Conservation (phyloP, 2,797 vertebrate genomes). For the Acanthurus leucopareius region DNA sequence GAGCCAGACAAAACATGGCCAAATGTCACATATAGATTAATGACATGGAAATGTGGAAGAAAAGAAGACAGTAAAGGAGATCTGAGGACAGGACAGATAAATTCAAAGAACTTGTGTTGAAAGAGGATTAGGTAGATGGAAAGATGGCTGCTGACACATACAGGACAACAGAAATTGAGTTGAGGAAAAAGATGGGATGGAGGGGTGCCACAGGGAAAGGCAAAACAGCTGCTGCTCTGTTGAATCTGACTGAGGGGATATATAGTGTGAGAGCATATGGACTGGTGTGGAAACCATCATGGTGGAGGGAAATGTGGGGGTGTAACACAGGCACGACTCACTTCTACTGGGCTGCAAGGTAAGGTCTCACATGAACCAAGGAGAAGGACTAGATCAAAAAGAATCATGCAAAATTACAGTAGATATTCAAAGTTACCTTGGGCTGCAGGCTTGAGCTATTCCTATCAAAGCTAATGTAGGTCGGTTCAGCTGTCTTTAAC, state of each 20-base stretch:
- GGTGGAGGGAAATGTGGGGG: slow-evolving; percentile 34
- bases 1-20: slow-evolving; percentile 39
- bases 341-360: slow-evolving; percentile 20
- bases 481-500: slow-evolving; percentile 36
- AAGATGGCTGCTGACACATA: slow-evolving; percentile 59
- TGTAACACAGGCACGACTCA: slow-evolving; percentile 31
- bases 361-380: slow-evolving; percentile 1
- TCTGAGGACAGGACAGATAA: slow-evolving; percentile 25
- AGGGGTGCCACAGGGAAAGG: slow-evolving; percentile 50
- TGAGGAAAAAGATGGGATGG: slow-evolving; percentile 57
- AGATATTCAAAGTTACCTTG: slow-evolving; percentile 24
- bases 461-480: slow-evolving; percentile 45
- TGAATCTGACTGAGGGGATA: slow-evolving; percentile 55
- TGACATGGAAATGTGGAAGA: slow-evolving; percentile 16
- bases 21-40: slow-evolving; percentile 38
- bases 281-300: slow-evolving; percentile 53
- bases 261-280: slow-evolving; percentile 55
- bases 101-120: slow-evolving; percentile 41
- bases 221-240: slow-evolving; percentile 73
- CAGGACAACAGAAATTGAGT: slow-evolving; percentile 53
- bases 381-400: slow-evolving; percentile 25
- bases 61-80: slow-evolving; percentile 14
- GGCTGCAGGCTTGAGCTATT: slow-evolving; percentile 26
- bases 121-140: slow-evolving; percentile 40
- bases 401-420: slow-evolving; percentile 22